Conservation (phyloP, 2,888 invertebrate genomes). For the Clepsis dumicolana region DNA sequence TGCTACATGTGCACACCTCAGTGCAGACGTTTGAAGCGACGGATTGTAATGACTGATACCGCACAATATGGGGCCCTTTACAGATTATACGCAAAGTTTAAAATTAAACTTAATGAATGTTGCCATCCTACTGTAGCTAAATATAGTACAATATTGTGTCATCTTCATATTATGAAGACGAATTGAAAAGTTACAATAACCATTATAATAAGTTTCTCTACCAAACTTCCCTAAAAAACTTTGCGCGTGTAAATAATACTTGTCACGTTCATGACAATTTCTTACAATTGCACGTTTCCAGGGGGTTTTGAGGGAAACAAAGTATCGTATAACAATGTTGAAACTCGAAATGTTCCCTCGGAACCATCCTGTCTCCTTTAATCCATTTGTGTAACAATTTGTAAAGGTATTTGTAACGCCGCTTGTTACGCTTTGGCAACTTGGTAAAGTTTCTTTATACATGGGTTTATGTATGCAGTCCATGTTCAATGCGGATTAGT, state of each 20-base stretch:
- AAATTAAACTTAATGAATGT: no score
- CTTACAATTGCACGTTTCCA: background rate
- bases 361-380: constrained; percentile 6
- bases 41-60: no score
- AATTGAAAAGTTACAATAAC: no score
- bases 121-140: no score
- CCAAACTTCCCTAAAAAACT: no score
- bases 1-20: no score
- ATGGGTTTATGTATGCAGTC: background rate
- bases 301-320: background rate
- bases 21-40: no score
- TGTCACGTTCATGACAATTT: background rate
- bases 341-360: background rate
- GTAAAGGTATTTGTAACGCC: background rate
- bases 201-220: no score
- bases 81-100: no score
- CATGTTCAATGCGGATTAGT: background rate
- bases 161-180: no score
- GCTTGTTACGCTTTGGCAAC: background rate
- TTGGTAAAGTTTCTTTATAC: background rate
- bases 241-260: background rate
- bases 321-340: background rate
- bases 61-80: no score
- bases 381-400: constrained; percentile 3
- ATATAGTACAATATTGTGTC: no score